phyloP scores from a whole-genome alignment of 2,888 invertebrate genomes.

The Scelioninae gen. 1 region DNA sequence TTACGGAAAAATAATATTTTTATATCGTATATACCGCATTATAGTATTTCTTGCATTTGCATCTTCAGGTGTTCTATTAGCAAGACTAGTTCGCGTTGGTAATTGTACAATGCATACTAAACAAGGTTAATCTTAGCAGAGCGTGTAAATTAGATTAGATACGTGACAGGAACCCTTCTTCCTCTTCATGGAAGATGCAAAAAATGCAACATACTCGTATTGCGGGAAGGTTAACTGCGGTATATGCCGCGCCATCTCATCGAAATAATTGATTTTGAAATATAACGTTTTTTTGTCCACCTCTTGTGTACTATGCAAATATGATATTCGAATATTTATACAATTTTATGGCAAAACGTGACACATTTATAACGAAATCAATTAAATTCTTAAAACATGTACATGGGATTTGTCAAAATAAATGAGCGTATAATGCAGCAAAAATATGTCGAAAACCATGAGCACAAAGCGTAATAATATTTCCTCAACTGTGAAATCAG shows the following conservation, averaged over 20 bases:
- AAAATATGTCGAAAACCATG: constrained; percentile 6
- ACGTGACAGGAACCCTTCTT: constrained; percentile 60
- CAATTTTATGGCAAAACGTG: constrained; percentile 16
- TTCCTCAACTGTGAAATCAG: neutral
- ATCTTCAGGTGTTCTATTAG: constrained; percentile 67
- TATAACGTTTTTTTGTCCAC: neutral
- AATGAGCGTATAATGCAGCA: neutral
- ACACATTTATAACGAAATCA: constrained; percentile 28
- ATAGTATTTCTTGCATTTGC: constrained; percentile 55
- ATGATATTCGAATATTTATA: constrained; percentile 13
- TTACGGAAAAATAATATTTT: constrained; percentile 35
- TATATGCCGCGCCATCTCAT: constrained; percentile 13
- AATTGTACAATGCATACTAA: constrained; percentile 70
- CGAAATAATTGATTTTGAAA: constrained; percentile 43
- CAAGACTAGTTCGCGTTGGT: constrained; percentile 56
- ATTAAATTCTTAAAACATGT: constrained; percentile 15
- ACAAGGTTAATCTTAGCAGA: constrained; percentile 71
- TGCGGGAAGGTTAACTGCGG: constrained; percentile 38
- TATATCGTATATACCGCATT: constrained; percentile 12
- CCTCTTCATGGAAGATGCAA: constrained; percentile 49
- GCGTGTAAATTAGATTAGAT: constrained; percentile 73
- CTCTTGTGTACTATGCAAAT: constrained; percentile 1
- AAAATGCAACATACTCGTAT: constrained; percentile 43
- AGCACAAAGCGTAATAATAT: neutral
- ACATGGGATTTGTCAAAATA: neutral